A percentile compares a stretch with the other conserved stretches of the same genome.
Evolutionary conservation across 1,140 invertebrate species (phyloP).

Genomic region (Oscheius sp.): DNA sequence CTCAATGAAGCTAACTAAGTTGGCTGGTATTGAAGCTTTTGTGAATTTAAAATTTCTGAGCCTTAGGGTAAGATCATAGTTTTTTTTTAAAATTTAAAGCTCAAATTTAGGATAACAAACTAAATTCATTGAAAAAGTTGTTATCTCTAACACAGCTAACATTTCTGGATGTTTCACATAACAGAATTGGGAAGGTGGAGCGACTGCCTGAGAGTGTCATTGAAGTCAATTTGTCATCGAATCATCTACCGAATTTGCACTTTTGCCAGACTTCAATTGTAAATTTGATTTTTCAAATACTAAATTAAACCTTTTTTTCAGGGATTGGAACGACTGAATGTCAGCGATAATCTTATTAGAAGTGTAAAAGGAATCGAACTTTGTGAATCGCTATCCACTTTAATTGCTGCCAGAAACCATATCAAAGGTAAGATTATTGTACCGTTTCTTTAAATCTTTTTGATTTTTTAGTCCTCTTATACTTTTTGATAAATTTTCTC

Average conservation of each 20-base stretch:
- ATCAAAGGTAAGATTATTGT: too few species aligned
- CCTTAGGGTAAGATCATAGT: not conserved
- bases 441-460: not conserved
- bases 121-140: not conserved
- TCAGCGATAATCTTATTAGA: not conserved
- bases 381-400: not conserved
- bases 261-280: not conserved
- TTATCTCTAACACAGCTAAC: not conserved
- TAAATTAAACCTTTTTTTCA: not conserved
- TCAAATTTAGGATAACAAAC: not conserved
- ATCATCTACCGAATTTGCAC: not conserved
- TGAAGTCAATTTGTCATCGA: not conserved
- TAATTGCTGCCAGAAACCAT: not conserved
- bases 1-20: not conserved
- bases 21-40: not conserved
- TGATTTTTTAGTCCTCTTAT: not conserved
- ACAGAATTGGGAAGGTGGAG: not conserved
- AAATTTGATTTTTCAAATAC: not conserved
- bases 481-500: not conserved
- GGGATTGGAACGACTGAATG: not conserved
- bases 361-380: not conserved
- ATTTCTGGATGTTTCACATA: not conserved
- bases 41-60: not conserved
- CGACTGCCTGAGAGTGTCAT: not conserved
- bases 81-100: not conserved